Base-by-base conservation (phyloP, 2,797 vertebrate species). In the Hybognathus amarus region DNA sequence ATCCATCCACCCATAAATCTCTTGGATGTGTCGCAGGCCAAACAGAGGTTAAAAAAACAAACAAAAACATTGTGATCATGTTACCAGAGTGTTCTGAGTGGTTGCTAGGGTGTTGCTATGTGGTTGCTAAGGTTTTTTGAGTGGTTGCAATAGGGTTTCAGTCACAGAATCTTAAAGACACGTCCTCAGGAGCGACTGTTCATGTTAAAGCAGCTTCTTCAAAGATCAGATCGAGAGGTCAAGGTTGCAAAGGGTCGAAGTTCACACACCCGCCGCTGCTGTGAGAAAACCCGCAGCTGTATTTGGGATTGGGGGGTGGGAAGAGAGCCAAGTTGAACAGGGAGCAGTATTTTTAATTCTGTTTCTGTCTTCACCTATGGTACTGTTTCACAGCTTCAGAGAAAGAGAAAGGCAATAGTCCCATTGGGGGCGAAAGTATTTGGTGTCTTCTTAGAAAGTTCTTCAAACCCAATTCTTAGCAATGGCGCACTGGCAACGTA, bases 211-310 rank as follows among this genome's bases (percentile, higher is more conserved):
- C 42, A 18, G 56, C 33, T 47, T 66, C 45, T 82, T 68, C 36
- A 40, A 68, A 68, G 78, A 67, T 76, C 56, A 76, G 20, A 69
- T 59, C 36, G 52, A 27, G 50, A 87, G 86, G 86, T 85, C 82
- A 86, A 86, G 75, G 84, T 85, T 79, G n/a, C 76, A 27, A 24
- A 64, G 45, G 86, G 80, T 78, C 84, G 63, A 47, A 78, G 67
- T 67, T 86, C 77, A 66, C 38, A 40, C 36, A n/a, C 67, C 71
- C 52, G 10, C 33, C 17, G 15, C 66, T 75, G 56, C 66, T 56
- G 63, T 86, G 82, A 80, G 45, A 86, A 85, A 84, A 50, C 71
- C 64, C 10, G 66, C 79, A 87, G 87, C 78, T 85, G 85, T 79
- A 83, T 12, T 67, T 78, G 10, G 15, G 70, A 10, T 40, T 33